A percentile compares a stretch with the other conserved stretches of the same genome.
Conservation (phyloP, 2,113 vertebrate species). For the Ochotona princeps region DNA sequence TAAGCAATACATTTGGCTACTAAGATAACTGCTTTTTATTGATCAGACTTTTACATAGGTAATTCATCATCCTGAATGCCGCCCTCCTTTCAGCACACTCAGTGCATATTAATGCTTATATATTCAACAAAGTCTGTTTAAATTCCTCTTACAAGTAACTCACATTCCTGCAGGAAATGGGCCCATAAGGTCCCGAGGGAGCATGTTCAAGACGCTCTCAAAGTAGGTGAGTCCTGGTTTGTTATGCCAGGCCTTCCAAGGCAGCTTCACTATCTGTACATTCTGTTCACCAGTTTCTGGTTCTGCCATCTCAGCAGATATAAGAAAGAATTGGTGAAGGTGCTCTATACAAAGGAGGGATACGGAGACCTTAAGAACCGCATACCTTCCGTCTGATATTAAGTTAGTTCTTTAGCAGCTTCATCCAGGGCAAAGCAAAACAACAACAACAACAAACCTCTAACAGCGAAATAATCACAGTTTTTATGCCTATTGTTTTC, state of each 20-base stretch:
- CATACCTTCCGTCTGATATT: neutral
- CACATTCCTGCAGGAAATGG: neutral
- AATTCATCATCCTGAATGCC: constrained; percentile 8
- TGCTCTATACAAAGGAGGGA: neutral
- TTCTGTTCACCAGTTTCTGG: neutral
- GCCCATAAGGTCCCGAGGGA: neutral
- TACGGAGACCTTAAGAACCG: neutral
- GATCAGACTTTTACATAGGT: neutral
- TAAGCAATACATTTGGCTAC: neutral
- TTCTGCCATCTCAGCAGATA: neutral
- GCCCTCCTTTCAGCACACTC: neutral
- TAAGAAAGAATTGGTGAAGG: neutral
- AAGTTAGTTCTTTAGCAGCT: neutral
- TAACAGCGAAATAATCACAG: neutral
- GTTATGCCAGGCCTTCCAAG: neutral
- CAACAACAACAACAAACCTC: neutral
- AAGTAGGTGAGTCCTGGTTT: neutral
- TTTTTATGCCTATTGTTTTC: neutral
- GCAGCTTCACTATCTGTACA: neutral
- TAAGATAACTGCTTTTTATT: neutral
- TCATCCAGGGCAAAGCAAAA: neutral
- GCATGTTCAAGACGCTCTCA: neutral
- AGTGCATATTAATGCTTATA: neutral
- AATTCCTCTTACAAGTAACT: neutral
- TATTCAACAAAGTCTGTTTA: neutral